Conservation (phyloP, 2,797 vertebrate genomes). For the Aphelocoma californica region DNA sequence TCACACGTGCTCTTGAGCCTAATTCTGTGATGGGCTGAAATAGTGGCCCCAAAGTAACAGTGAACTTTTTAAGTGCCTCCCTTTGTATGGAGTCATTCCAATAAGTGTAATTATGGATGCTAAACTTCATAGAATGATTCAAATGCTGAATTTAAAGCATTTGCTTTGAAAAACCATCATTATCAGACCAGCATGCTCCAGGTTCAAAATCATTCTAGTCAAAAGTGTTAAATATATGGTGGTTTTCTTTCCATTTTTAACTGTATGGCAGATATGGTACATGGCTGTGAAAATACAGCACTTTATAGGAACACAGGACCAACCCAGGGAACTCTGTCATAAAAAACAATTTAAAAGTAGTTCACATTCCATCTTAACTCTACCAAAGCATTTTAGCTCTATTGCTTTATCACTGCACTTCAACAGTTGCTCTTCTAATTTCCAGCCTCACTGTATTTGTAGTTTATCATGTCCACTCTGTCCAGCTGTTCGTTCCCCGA, state of each 20-base stretch:
- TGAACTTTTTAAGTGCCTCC: not conserved
- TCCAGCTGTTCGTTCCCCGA: not conserved
- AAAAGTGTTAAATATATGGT: not conserved
- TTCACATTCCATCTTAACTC: not conserved
- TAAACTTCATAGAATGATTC: not conserved
- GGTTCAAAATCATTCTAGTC: not conserved
- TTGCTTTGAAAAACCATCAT: not conserved
- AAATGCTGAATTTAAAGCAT: constrained; percentile 12
- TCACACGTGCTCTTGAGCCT: not conserved
- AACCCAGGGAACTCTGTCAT: not conserved
- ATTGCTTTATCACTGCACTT: not conserved
- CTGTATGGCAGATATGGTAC: not conserved
- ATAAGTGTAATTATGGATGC: not conserved
- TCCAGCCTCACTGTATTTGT: not conserved
- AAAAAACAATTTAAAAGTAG: not conserved
- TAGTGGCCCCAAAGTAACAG: not conserved
- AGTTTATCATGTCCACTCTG: not conserved
- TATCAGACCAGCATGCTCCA: not conserved
- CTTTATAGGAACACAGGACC: not conserved
- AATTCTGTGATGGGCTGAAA: not conserved
- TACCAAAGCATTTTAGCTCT: not conserved
- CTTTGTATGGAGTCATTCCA: not conserved
- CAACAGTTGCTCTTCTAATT: not conserved
- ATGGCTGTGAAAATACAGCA: not conserved
- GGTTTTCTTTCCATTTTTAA: not conserved